Percentiles rank a stretch among this genome's conserved stretches.
Conservation (phyloP, 2,797 vertebrate species). For the Mastacembelus armatus region DNA sequence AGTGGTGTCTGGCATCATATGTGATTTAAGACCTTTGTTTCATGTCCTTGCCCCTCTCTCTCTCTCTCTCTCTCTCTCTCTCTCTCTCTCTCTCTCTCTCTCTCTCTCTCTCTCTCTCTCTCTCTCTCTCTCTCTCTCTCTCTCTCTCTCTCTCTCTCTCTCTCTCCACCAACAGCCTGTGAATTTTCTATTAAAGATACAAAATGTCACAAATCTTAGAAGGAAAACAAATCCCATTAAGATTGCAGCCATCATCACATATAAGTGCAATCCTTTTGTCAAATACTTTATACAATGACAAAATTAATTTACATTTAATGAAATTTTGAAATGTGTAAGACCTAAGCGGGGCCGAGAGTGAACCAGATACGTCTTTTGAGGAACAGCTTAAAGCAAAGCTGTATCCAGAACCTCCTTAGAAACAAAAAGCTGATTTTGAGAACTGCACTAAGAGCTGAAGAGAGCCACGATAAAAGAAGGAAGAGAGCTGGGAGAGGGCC, state of each 20-base stretch:
- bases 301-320: no score
- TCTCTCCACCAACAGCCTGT: no score
- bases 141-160: no score
- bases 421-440: conserved; percentile 12
- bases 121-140: no score
- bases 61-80: no score
- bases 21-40: neutral
- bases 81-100: no score
- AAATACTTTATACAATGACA: neutral
- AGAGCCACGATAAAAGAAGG: conserved; percentile 11
- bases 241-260: neutral
- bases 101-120: no score
- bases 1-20: neutral
- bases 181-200: neutral
- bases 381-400: conserved; percentile 39
- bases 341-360: no score
- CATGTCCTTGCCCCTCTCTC: neutral
- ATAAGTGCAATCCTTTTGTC: neutral
- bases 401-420: conserved; percentile 9
- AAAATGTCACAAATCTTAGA: no score
- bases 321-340: no score
- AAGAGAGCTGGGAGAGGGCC: conserved; percentile 31
- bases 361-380: no score
- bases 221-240: no score
- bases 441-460: conserved; percentile 26